Evolutionary conservation across 2,113 vertebrate species (phyloP).

Genomic region (Trinectes maculatus): DNA sequence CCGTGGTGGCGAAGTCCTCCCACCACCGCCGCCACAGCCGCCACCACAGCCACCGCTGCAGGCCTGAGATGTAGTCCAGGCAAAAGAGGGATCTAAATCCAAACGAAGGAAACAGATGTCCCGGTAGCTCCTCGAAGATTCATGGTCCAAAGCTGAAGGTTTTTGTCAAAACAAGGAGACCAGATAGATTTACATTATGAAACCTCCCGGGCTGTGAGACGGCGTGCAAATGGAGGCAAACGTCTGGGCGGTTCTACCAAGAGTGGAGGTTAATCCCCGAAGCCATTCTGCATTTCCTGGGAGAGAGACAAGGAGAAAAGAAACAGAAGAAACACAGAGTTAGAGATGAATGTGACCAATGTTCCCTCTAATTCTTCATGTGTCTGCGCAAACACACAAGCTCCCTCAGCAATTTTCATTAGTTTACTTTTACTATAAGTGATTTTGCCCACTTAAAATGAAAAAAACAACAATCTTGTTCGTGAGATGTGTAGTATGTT

Average conservation of each 20-base stretch:
- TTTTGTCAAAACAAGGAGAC: slow-evolving; percentile 66
- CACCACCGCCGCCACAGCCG: slow-evolving; percentile 51
- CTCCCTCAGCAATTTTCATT: too few species aligned
- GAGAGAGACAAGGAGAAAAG: slow-evolving; percentile 43
- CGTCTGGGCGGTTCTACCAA: slow-evolving; percentile 79
- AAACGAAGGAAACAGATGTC: slow-evolving; percentile 78
- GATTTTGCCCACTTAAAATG: too few species aligned
- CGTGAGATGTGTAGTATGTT: too few species aligned
- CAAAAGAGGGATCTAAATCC: slow-evolving; percentile 76
- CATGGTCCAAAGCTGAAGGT: slow-evolving; percentile 84
- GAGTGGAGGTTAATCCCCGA: slow-evolving; percentile 64
- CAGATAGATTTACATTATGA: slow-evolving; percentile 90
- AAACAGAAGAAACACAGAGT: slow-evolving; percentile 46
- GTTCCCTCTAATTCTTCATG: slow-evolving; percentile 64
- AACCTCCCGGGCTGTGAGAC: slow-evolving; percentile 53
- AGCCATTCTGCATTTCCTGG: slow-evolving; percentile 86
- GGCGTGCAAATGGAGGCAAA: slow-evolving; percentile 21
- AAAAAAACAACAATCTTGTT: too few species aligned
- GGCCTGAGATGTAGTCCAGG: slow-evolving; percentile 82
- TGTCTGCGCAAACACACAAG: too few species aligned
- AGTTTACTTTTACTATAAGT: too few species aligned
- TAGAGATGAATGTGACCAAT: slow-evolving; percentile 66
- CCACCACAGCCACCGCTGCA: slow-evolving; percentile 71
- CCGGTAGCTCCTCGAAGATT: slow-evolving; percentile 80
- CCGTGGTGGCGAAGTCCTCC: slow-evolving; percentile 57